Base-by-base conservation (phyloP, 2,888 invertebrate genomes). In the Flabesymbios commensalis region DNA sequence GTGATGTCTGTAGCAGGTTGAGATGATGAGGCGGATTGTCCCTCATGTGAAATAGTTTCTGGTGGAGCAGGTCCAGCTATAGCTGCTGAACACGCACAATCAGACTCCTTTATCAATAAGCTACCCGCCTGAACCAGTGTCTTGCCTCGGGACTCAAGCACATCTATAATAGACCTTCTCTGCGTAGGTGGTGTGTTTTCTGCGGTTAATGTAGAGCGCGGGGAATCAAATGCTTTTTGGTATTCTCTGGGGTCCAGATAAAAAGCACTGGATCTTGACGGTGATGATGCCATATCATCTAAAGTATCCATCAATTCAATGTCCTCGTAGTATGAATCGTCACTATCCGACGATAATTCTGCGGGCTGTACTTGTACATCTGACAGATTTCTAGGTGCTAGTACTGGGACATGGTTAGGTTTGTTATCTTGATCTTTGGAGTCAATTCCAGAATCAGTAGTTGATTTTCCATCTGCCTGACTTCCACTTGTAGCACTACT, bases 301-400 rank as follows among this genome's bases (percentile, higher is more conserved):
- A 33, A 43, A 17, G 28, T 28, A 29, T 68, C 51, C 5, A 64
- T 32, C 19, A 54, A 57, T 19, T 69, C 71, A 36, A 71, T 71
- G 49, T 71, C 70, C 56, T 71, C 71, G 43, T 71, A 71, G 41
- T 69, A 71, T 4, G 71, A 71, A 29, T 64, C 55, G n/a, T 65
- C 65, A 10, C 57, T 53, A 10, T 59, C 48, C 3, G 61, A 64
- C 2, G 60, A 49, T 17, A 49, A 48, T 24, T 63, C 59, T 1
- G 24, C 41, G 19, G 53, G 26, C n/a, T 32, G 36, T n/a, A 61
- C 55, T 17, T 61, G 43, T n/a, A 61, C 57, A 22, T 61, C 61
- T 14, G 57, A 28, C 45, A 52, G 24, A 7, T 31, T 17, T 14
- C 51, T 7, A 7, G 49, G 49, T n/a, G n/a, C n/a, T n/a, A n/a